Evolutionary conservation across 2,113 vertebrate genomes (phyloP).

Genomic region (Calidris pugnax): DNA sequence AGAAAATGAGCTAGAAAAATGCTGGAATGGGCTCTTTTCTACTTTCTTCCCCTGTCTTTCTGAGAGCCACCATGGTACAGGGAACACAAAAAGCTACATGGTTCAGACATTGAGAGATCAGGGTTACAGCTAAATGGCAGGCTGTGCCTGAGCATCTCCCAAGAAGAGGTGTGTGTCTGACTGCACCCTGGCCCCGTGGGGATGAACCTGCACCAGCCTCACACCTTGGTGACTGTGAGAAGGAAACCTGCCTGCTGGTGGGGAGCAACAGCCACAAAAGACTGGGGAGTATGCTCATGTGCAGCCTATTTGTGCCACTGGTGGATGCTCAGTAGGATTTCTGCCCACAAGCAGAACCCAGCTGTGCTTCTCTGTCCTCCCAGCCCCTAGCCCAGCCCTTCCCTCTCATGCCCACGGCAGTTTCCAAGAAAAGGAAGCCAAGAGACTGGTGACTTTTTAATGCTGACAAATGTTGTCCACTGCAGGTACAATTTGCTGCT

Average conservation of each 20-base stretch:
- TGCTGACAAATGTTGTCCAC: background rate
- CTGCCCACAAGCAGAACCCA: background rate
- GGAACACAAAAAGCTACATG: background rate
- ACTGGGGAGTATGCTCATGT: accelerated
- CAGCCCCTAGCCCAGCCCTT: background rate
- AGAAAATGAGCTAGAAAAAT: background rate
- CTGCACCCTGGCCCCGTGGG: background rate
- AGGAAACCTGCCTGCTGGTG: background rate
- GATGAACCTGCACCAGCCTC: too few species aligned
- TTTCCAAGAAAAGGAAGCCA: background rate
- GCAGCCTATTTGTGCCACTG: background rate
- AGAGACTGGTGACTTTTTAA: background rate
- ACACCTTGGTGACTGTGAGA: accelerated
- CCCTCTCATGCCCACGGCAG: background rate
- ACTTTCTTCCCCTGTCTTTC: background rate
- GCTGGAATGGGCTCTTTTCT: background rate
- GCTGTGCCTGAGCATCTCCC: background rate
- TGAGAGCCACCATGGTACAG: background rate
- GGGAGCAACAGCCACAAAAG: background rate
- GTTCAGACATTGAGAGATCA: background rate
- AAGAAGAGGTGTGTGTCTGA: background rate
- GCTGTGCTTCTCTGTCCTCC: background rate
- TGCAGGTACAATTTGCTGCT: background rate
- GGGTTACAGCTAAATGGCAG: background rate
- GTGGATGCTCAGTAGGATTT: background rate